Evolutionary conservation across 2,888 invertebrate species (phyloP).

Genomic region (Mystacides longicornis): DNA sequence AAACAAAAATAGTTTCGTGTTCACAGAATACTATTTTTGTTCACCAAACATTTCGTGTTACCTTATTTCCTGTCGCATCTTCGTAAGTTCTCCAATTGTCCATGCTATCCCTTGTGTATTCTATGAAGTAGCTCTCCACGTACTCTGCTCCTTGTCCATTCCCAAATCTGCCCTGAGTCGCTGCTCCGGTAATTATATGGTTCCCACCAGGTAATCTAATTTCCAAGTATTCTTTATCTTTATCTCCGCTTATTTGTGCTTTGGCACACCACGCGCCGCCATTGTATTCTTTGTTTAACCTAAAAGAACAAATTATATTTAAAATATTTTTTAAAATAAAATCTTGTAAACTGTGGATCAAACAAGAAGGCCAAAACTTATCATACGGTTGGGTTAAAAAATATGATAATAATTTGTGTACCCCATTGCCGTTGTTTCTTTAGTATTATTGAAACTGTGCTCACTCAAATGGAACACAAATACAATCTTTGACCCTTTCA

Average conservation of each 20-base stretch:
- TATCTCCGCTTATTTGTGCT: conserved; percentile 62
- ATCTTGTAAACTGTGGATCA: too few species aligned
- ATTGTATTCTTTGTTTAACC: conserved; percentile 76
- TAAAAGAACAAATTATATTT: too few species aligned
- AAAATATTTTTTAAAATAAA: too few species aligned
- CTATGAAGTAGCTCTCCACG: conserved; percentile 74
- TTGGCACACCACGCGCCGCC: conserved; percentile 94
- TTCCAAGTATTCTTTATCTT: conserved; percentile 73
- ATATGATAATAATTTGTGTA: too few species aligned
- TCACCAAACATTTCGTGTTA: background rate
- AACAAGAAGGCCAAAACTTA: too few species aligned
- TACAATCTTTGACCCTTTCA: too few species aligned
- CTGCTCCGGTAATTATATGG: conserved; percentile 74
- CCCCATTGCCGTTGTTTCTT: too few species aligned
- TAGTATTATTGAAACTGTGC: too few species aligned
- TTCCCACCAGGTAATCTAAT: conserved; percentile 52
- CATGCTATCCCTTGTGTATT: conserved; percentile 66
- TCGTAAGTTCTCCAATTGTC: conserved; percentile 73
- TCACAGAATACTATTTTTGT: background rate
- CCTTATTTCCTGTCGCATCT: conserved; percentile 45
- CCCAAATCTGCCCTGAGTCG: conserved; percentile 87
- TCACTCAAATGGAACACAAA: too few species aligned
- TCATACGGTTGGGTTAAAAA: too few species aligned
- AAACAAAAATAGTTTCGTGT: too few species aligned
- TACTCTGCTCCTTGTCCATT: conserved; percentile 87